phyloP scores from a whole-genome alignment of 2,113 vertebrate genomes.

The Alouatta palliata region DNA sequence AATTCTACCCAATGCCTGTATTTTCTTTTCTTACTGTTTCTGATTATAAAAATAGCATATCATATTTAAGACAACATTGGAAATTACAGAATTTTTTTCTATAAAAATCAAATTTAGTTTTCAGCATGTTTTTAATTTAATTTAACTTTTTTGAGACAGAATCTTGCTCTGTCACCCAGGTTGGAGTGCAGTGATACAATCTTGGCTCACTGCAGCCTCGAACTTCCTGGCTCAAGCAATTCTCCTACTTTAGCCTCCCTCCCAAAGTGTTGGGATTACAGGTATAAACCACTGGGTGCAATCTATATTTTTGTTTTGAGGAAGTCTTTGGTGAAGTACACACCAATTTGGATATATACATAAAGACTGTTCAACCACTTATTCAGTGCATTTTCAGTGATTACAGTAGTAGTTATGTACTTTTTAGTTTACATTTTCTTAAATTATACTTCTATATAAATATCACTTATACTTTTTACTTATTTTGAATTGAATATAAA shows the following conservation, averaged over 20 bases:
- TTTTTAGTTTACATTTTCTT: conserved; percentile 57
- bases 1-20: background rate
- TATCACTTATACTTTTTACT: conserved; percentile 44
- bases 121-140: conserved; percentile 86
- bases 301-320: conserved; percentile 81
- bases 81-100: conserved; percentile 5
- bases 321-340: conserved; percentile 89
- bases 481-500: conserved; percentile 53
- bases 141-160: too few relatives aligned
- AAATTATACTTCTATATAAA: background rate
- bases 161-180: too few relatives aligned
- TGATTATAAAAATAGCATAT: conserved; percentile 29
- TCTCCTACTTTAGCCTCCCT: too few relatives aligned
- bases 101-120: conserved; percentile 81
- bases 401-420: conserved; percentile 80
- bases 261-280: too few relatives aligned
- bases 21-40: conserved; percentile 29
- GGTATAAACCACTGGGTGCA: conserved; percentile 60
- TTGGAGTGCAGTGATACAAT: too few relatives aligned
- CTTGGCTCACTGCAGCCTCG: too few relatives aligned
- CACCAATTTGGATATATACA: conserved; percentile 90
- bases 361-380: conserved; percentile 89
- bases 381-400: conserved; percentile 90
- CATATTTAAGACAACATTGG: background rate
- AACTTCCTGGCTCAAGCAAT: too few relatives aligned